These are phyloP conservation scores for Halocynthia aurantium DNA, from an alignment of 23 tunicate genomes.

Conservation along the genomic window DNA sequence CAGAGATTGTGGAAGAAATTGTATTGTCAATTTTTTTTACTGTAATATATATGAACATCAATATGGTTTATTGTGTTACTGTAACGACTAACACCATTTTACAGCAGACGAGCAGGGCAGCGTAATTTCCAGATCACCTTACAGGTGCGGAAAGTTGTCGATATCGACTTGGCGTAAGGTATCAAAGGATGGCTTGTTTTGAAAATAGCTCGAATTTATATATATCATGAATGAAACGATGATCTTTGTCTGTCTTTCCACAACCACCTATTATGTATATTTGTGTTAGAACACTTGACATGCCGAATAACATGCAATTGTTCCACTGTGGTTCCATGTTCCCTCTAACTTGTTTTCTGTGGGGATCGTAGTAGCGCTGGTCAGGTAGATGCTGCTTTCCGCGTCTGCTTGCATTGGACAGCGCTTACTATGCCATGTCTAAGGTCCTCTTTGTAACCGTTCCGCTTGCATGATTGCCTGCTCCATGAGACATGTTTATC, in stretches of 20 bases:
- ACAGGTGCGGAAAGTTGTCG: conserved; percentile 19
- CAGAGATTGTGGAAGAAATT: too few species aligned
- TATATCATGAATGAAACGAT: conserved; percentile 31
- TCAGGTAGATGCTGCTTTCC: too few species aligned
- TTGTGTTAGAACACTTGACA: conserved; percentile 19
- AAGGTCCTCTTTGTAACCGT: too few species aligned
- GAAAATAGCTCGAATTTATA: conserved; percentile 35
- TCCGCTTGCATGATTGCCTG: conserved; percentile 35
- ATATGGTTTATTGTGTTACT: too few species aligned
- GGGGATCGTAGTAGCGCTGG: too few species aligned
- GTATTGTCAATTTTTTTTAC: too few species aligned
- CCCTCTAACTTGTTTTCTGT: conserved; percentile 16
- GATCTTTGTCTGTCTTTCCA: conserved; percentile 33
- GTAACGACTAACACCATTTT: conserved; percentile 2
- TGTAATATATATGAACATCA: too few species aligned
- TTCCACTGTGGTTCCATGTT: conserved; percentile 17
- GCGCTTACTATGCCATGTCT: too few species aligned
- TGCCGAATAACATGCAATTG: conserved; percentile 18
- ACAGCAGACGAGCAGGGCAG: conserved; percentile 13
- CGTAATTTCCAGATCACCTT: conserved; percentile 19
- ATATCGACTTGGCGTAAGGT: conserved; percentile 30
- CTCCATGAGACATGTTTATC: conserved; percentile 28
- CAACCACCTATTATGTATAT: conserved; percentile 13
- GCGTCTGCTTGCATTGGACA: too few species aligned
- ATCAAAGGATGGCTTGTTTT: conserved; percentile 36